A percentile compares a stretch with the other conserved stretches of the same genome.
These are phyloP conservation scores for Euborellia annulipes DNA, from an alignment of 1,140 invertebrate genomes.

Conservation along the genomic window DNA sequence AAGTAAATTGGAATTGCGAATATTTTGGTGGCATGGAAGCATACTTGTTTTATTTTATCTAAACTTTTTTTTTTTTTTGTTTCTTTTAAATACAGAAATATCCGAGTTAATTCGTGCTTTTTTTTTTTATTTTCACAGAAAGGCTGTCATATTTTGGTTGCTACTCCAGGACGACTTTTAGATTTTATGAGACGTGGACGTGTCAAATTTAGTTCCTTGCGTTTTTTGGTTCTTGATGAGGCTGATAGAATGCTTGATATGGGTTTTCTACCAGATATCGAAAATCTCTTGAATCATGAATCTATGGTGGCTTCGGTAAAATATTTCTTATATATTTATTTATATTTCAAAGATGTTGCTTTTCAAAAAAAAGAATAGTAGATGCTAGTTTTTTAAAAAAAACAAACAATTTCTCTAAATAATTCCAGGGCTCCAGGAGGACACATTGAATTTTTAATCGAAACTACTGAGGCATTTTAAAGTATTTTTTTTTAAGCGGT, in stretches of 20 bases:
- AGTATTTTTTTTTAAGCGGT: no score
- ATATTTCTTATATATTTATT: conserved; percentile 7
- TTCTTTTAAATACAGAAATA: conserved; percentile 2
- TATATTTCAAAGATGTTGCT: no score
- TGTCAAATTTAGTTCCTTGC: conserved; percentile 52
- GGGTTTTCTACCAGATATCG: conserved; percentile 67
- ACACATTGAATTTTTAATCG: no score
- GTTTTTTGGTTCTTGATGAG: conserved; percentile 84
- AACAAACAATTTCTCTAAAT: no score
- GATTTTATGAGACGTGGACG: conserved; percentile 67
- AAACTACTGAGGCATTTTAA: no score
- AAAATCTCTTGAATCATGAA: conserved; percentile 54
- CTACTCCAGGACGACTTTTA: conserved; percentile 79
- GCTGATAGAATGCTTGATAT: conserved; percentile 94
- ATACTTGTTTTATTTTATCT: conserved; percentile 12
- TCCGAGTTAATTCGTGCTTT: conserved; percentile 5
- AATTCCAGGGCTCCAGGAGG: no score
- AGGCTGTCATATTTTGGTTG: conserved; percentile 83
- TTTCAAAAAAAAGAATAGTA: no score
- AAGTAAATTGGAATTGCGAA: no score
- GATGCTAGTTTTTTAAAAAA: no score
- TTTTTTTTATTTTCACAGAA: conserved; percentile 22
- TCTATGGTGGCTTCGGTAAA: conserved; percentile 51
- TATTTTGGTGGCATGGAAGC: no score
- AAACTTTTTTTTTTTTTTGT: conserved; percentile 3